Evolutionary conservation across 2,797 vertebrate genomes (phyloP).

Genomic region (Basileuterus tristriatus): DNA sequence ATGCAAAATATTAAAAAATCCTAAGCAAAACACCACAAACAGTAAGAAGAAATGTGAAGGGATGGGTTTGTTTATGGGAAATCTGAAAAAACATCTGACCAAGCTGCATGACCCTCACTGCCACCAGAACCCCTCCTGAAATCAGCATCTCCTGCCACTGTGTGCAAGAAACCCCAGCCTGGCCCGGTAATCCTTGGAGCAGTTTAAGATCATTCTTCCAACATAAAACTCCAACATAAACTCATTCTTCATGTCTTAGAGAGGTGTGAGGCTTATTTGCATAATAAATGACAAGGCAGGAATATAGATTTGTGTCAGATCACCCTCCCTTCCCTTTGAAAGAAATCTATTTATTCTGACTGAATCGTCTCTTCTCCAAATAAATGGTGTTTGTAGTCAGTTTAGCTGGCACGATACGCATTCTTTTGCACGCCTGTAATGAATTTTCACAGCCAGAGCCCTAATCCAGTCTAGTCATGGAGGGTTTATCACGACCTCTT

Average conservation of each 20-base stretch:
- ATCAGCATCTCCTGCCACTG: neutral
- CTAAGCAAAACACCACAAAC: neutral
- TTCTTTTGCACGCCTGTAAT: slow-evolving; percentile 22
- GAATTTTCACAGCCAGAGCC: slow-evolving; percentile 60
- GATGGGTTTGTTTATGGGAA: neutral
- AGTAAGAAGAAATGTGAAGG: neutral
- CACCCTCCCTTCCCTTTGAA: neutral
- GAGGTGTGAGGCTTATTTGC: slow-evolving; percentile 29
- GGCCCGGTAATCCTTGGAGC: neutral
- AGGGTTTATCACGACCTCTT: slow-evolving; percentile 42
- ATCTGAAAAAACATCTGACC: neutral
- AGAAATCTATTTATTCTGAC: slow-evolving; percentile 62
- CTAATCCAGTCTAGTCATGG: slow-evolving; percentile 24
- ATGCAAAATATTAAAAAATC: neutral
- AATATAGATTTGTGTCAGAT: slow-evolving; percentile 21
- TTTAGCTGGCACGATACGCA: slow-evolving; percentile 12
- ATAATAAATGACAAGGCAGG: slow-evolving; percentile 58
- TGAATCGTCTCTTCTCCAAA: slow-evolving; percentile 10
- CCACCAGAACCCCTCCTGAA: neutral
- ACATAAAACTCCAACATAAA: neutral
- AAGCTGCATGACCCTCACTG: fast-evolving
- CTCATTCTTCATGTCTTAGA: neutral
- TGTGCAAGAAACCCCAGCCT: neutral
- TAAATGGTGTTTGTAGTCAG: slow-evolving; percentile 29
- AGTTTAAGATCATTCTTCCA: neutral